A percentile compares a stretch with the other conserved stretches of the same genome.
Evolutionary conservation across 2,797 vertebrate species (phyloP).

Genomic region (Merluccius polli): DNA sequence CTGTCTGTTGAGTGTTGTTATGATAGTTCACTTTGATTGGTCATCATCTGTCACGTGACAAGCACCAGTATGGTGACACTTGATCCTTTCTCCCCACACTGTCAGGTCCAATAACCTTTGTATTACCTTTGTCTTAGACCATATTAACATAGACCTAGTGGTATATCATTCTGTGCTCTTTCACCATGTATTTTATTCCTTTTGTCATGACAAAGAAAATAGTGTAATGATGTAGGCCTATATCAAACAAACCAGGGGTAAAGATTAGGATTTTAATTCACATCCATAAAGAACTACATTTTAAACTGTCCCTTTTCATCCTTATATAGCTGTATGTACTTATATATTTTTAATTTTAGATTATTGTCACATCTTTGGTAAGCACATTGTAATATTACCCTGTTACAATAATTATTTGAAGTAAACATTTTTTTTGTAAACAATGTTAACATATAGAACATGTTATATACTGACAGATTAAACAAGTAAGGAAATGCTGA

Average conservation of each 20-base stretch:
- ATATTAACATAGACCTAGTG: background rate
- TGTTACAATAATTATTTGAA: background rate
- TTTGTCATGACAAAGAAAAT: background rate
- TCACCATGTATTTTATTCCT: background rate
- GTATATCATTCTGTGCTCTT: background rate
- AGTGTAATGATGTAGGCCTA: background rate
- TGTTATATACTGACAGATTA: background rate
- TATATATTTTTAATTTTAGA: background rate
- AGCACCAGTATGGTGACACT: background rate
- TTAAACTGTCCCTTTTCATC: background rate
- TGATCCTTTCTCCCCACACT: background rate
- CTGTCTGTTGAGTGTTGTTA: constrained; percentile 20
- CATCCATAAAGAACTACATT: background rate
- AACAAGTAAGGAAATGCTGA: background rate
- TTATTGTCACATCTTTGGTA: background rate
- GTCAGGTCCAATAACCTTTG: background rate
- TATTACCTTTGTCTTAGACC: background rate
- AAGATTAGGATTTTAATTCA: background rate
- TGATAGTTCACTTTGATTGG: constrained; percentile 41
- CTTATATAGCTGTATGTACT: background rate
- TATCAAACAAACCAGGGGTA: background rate
- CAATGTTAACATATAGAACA: background rate
- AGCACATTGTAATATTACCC: background rate
- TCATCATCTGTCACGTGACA: constrained; percentile 27
- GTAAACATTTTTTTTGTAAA: background rate